phyloP scores from a whole-genome alignment of 2,797 vertebrate species.

The Helicolenus hilgendorfi region DNA sequence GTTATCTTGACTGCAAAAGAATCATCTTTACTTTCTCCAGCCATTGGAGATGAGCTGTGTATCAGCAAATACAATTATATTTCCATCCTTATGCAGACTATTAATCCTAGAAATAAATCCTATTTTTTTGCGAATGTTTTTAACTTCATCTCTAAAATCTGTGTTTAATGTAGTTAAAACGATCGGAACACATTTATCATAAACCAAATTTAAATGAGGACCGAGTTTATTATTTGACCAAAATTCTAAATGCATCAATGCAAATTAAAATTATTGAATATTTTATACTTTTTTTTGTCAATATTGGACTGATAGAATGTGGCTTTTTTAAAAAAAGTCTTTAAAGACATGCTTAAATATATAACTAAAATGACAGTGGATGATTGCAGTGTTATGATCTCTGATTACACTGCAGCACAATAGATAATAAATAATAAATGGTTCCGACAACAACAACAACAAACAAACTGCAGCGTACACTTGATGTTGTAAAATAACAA shows the following conservation, averaged over 20 bases:
- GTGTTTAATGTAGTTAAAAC: background rate
- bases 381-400: background rate
- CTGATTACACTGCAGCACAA: background rate
- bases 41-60: background rate
- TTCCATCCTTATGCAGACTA: background rate
- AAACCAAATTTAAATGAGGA: background rate
- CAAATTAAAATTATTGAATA: background rate
- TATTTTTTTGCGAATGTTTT: background rate
- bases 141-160: background rate
- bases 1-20: background rate
- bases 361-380: background rate
- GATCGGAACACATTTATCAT: background rate
- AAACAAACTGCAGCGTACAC: background rate
- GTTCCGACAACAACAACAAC: background rate
- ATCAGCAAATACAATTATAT: background rate
- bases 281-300: background rate
- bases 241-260: background rate
- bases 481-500: conserved; percentile 20
- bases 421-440: conserved; percentile 8
- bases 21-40: background rate
- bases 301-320: background rate
- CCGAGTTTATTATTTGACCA: background rate
- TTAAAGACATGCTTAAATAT: background rate
- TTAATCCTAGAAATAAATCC: background rate
- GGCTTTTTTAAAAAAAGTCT: background rate